A percentile compares a stretch with the other conserved stretches of the same genome.
Conservation (phyloP, 2,888 invertebrate species). For the Peribatodes rhomboidaria region DNA sequence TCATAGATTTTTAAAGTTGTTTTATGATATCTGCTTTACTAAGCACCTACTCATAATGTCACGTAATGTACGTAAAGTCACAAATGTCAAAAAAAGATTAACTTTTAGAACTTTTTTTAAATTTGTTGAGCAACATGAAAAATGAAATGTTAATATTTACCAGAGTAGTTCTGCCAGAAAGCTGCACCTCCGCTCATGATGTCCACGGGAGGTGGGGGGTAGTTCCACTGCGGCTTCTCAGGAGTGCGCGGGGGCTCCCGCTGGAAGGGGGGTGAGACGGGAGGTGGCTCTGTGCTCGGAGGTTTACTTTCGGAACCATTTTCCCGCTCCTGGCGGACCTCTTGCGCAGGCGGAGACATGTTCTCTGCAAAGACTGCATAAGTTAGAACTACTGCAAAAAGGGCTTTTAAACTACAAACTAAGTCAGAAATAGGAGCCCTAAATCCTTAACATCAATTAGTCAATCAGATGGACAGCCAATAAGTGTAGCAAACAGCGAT, state of each 20-base stretch:
- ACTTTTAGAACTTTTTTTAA: neutral
- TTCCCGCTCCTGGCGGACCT: slow-evolving; percentile 76
- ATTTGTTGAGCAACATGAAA: neutral
- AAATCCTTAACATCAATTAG: slow-evolving; percentile 50
- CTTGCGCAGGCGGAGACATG: slow-evolving; percentile 70
- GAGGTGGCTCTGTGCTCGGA: slow-evolving; percentile 77
- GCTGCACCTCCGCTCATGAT: slow-evolving; percentile 94
- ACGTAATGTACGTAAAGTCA: too few species aligned
- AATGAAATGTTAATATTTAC: slow-evolving; percentile 82
- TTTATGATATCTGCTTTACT: too few species aligned
- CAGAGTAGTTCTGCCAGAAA: slow-evolving; percentile 97
- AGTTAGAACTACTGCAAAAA: slow-evolving; percentile 24
- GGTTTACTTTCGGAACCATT: slow-evolving; percentile 83
- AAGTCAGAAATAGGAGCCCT: slow-evolving; percentile 7
- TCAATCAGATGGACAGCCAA: slow-evolving; percentile 64
- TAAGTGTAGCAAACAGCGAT: slow-evolving; percentile 74
- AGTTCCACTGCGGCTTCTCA: slow-evolving; percentile 85
- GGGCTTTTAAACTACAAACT: neutral
- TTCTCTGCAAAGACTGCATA: slow-evolving; percentile 66
- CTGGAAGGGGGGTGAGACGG: slow-evolving; percentile 79
- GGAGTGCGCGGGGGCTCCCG: slow-evolving; percentile 80
- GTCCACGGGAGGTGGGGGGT: slow-evolving; percentile 87
- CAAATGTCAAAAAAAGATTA: too few species aligned
- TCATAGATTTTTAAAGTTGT: too few species aligned
- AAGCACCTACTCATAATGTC: too few species aligned